Evolutionary conservation across 2,888 invertebrate genomes (phyloP), one percentile per base, ranked within the genome.

Genomic region (Chrysomela aeneicollis): DNA sequence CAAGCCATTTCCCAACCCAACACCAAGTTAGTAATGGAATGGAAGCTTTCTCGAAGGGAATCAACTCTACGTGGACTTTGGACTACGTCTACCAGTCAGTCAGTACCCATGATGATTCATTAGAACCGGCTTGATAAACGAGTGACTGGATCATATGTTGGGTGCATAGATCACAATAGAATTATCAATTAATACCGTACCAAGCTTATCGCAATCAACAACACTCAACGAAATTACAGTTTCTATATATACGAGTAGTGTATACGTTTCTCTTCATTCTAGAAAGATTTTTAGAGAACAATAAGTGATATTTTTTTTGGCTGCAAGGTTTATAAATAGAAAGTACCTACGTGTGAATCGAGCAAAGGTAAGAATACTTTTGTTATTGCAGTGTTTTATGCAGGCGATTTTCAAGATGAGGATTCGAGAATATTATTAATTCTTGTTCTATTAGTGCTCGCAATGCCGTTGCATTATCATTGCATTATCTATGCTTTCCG

Each of bases 211-310:
- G 19, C 46, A 35, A 9, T 42, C 17, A 26, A 10, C 19, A 17
- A n/a, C 6, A 26, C 26, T 26, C 26, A 18, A n/a, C 46, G n/a
- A 54, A 61, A 61, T 54, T 18, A n/a, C 17, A 12, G 19, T 49
- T 61, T 61, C 47, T 61, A 61, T 61, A 61, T 47, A 61, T 61
- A 61, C 47, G 32, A 46, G 26, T 26, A 47, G 17, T 21, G 10
- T 32, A 21, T 22, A 49, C 21, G 54, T 54, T 10, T 19, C 37
- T 46, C 21, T 26, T 10, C 22, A 50, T 18, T 52, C 18, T 15
- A 32, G 12, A 17, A 32, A 32, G 52, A 30, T 26, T 51, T 51
- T 6, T 15, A 26, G 17, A 15, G 3, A 15, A 19, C 50, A 21
- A 15, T n/a, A 3, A 10, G 15, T 17, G 30, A 22, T 10, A 30